Evolutionary conservation across 2,797 vertebrate species (phyloP).

Genomic region (Dryobates pubescens): DNA sequence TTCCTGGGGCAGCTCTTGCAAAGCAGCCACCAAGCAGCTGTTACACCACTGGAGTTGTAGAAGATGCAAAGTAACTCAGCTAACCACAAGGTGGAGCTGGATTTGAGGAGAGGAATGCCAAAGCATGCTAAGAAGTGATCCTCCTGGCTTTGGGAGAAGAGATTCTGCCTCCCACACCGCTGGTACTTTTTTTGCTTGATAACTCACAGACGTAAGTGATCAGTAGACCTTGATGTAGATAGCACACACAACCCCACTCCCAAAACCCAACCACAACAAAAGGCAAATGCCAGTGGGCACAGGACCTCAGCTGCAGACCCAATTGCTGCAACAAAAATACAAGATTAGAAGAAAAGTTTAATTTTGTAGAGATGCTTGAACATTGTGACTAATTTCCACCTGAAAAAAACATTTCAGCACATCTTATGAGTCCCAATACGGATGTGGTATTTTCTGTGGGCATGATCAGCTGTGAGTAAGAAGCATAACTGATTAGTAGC

Average conservation of each 20-base stretch:
- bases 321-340: background rate
- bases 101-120: background rate
- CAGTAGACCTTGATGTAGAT: background rate
- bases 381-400: background rate
- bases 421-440: background rate
- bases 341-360: background rate
- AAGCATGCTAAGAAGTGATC: background rate
- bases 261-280: background rate
- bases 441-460: background rate
- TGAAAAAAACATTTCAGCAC: background rate
- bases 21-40: background rate
- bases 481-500: background rate
- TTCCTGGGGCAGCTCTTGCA: background rate
- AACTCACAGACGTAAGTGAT: background rate
- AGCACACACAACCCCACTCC: background rate
- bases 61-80: background rate
- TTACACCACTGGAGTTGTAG: accelerated
- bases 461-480: background rate
- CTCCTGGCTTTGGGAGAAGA: background rate
- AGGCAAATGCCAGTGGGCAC: background rate
- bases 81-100: conserved; percentile 22
- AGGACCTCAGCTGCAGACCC: background rate
- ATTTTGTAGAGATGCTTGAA: background rate
- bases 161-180: background rate
- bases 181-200: background rate